These are phyloP conservation scores for Entomobrya proxima DNA, from an alignment of 2,888 invertebrate species.

Conservation along the genomic window DNA sequence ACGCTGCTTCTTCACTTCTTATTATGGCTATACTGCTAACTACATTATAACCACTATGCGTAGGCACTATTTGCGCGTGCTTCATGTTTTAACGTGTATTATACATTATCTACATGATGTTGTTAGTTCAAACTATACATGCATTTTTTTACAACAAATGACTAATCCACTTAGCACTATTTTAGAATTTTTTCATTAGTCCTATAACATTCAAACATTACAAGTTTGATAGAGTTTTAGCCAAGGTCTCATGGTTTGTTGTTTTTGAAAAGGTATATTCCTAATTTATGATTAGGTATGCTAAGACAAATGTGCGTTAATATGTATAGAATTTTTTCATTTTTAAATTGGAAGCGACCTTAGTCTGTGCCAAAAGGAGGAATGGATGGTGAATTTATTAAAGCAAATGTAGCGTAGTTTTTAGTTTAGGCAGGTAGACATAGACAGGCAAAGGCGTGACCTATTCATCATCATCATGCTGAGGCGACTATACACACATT, in stretches of 20 bases:
- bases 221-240: slow-evolving; percentile 14
- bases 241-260: slow-evolving; percentile 35
- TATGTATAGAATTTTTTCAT: not conserved
- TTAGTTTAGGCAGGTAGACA: slow-evolving; percentile 29
- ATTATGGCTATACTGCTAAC: slow-evolving; percentile 8
- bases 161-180: slow-evolving; percentile 1
- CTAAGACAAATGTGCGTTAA: not conserved
- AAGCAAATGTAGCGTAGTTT: not conserved
- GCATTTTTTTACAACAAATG: not conserved
- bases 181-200: not conserved
- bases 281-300: not conserved
- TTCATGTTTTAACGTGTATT: not conserved
- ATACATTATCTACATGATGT: no score
- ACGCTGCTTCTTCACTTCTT: not conserved
- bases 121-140: not conserved
- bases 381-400: not conserved
- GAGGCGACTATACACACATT: no score
- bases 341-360: not conserved
- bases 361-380: slow-evolving; percentile 9
- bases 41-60: not conserved
- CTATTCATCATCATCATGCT: slow-evolving; percentile 1
- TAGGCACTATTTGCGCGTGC: not conserved
- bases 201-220: not conserved
- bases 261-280: not conserved
- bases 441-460: not conserved